phyloP scores from a whole-genome alignment of 2,888 invertebrate genomes.

The Eurois occulta region DNA sequence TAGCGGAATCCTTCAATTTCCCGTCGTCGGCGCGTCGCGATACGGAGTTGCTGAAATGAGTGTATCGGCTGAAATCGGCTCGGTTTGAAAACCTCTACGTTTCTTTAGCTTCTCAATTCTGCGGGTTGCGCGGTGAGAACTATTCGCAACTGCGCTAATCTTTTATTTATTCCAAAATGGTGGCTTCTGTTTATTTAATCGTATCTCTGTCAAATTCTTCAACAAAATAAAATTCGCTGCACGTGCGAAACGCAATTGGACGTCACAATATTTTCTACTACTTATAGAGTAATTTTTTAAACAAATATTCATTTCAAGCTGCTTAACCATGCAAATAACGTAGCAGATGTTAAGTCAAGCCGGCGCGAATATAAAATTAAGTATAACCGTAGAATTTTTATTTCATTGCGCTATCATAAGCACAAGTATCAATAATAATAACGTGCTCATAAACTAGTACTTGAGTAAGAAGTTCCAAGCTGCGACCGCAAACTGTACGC shows the following conservation, averaged over 20 bases:
- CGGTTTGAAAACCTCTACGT: slow-evolving; percentile 64
- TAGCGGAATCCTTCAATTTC: slow-evolving; percentile 69
- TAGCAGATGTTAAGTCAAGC: slow-evolving; percentile 59
- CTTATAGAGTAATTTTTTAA: slow-evolving; percentile 30
- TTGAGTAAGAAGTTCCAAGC: slow-evolving; percentile 40
- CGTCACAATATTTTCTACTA: slow-evolving; percentile 43
- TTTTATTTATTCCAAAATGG: slow-evolving; percentile 77
- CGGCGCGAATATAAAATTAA: slow-evolving; percentile 42
- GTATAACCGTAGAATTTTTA: slow-evolving; percentile 34
- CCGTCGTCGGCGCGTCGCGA: slow-evolving; percentile 59
- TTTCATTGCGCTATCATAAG: slow-evolving; percentile 39
- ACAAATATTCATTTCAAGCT: slow-evolving; percentile 43
- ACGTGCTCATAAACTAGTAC: slow-evolving; percentile 33
- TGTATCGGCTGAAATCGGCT: slow-evolving; percentile 56
- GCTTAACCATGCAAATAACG: slow-evolving; percentile 59
- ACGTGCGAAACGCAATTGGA: slow-evolving; percentile 47
- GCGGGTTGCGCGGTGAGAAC: slow-evolving; percentile 72
- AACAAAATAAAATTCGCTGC: slow-evolving; percentile 31
- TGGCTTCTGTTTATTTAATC: slow-evolving; percentile 62
- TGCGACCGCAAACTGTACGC: slow-evolving; percentile 61
- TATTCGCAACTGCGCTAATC: slow-evolving; percentile 74
- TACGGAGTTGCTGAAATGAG: slow-evolving; percentile 44
- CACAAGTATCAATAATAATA: slow-evolving; percentile 44
- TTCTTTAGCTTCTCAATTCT: slow-evolving; percentile 80
- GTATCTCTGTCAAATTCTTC: slow-evolving; percentile 34